Percentiles rank a stretch among this genome's conserved stretches.
Evolutionary conservation across 2,113 vertebrate genomes (phyloP).

Genomic region (Ciconia maguari): DNA sequence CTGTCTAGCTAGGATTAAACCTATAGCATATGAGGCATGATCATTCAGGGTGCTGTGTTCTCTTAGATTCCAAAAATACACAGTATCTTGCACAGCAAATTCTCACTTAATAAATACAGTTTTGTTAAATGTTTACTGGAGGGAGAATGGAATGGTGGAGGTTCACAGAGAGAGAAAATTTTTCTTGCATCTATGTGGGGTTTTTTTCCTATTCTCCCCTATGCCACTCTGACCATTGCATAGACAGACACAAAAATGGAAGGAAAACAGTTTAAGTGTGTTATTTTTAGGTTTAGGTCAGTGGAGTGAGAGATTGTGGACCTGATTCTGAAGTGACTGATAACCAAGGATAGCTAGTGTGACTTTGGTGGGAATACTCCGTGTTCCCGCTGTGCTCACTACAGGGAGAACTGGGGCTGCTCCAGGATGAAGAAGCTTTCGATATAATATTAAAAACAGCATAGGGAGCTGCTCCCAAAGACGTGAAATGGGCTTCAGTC

Average conservation of each 20-base stretch:
- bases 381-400: neutral
- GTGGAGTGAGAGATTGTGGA: neutral
- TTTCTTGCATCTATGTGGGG: neutral
- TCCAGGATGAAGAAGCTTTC: slow-evolving; percentile 42
- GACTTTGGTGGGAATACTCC: neutral
- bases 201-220: neutral
- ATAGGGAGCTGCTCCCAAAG: slow-evolving; percentile 35
- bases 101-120: neutral
- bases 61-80: neutral
- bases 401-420: neutral
- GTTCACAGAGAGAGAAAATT: neutral
- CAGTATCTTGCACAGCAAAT: neutral
- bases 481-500: slow-evolving; percentile 43
- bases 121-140: neutral
- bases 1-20: neutral
- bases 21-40: accelerated
- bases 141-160: neutral
- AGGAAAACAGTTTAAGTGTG: neutral
- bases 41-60: neutral
- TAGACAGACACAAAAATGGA: neutral
- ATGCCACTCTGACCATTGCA: neutral
- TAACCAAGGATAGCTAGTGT: neutral
- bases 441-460: slow-evolving; percentile 38
- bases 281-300: neutral
- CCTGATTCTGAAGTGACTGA: neutral